Conservation (phyloP, 2,113 vertebrate species). For the Hippoglossus stenolepis region DNA sequence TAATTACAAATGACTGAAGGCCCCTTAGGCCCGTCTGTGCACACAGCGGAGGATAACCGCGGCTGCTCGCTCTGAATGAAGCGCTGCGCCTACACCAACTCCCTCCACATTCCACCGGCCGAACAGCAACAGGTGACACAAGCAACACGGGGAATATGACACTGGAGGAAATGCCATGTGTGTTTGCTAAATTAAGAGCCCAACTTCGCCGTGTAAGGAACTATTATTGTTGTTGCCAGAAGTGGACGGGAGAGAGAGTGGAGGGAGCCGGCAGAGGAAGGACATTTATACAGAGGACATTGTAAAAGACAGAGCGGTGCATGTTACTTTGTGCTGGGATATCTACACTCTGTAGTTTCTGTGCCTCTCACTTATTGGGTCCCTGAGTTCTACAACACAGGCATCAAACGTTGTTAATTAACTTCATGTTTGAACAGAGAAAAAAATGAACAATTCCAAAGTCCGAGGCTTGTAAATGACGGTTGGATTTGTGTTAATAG, state of each 20-base stretch:
- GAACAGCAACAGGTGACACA: conserved; percentile 68
- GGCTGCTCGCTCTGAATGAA: conserved; percentile 41
- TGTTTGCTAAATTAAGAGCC: conserved; percentile 48
- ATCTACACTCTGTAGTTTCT: not conserved
- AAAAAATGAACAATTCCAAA: conserved; percentile 7
- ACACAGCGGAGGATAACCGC: conserved; percentile 46
- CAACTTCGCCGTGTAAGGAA: conserved; percentile 8
- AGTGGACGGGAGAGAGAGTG: conserved; percentile 40
- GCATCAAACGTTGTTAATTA: not conserved
- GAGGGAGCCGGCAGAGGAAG: conserved; percentile 54
- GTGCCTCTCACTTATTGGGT: not conserved
- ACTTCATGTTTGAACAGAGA: conserved; percentile 25
- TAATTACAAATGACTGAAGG: conserved; percentile 68
- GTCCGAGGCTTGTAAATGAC: conserved; percentile 30
- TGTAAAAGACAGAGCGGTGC: conserved; percentile 8
- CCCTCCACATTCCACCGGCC: conserved; percentile 57
- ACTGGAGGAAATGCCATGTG: conserved; percentile 32
- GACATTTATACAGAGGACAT: conserved; percentile 46
- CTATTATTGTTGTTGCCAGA: conserved; percentile 55
- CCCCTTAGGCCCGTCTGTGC: conserved; percentile 28
- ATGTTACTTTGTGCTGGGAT: not conserved
- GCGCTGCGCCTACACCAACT: conserved; percentile 24
- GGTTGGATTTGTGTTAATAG: conserved; percentile 28
- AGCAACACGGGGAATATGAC: conserved; percentile 39
- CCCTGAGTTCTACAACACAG: not conserved